Conservation (phyloP, 2,888 invertebrate species). For the Pammene fasciana region DNA sequence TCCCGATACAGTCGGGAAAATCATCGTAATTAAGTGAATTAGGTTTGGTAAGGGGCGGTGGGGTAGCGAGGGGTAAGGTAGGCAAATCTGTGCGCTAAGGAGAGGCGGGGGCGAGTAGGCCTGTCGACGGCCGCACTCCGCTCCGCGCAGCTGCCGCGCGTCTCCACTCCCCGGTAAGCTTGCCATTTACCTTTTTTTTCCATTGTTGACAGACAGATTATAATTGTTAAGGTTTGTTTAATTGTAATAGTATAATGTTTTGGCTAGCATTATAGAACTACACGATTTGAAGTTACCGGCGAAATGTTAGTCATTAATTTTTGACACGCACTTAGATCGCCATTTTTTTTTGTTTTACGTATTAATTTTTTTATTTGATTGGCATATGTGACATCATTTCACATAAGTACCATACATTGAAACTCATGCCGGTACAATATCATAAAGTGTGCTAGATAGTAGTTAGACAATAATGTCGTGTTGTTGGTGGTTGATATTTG, state of each 20-base stretch:
- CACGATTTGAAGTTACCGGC: too few relatives aligned
- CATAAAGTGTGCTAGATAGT: too few relatives aligned
- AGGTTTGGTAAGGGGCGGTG: slow-evolving; percentile 41
- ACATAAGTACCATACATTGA: too few relatives aligned
- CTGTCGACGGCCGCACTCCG: slow-evolving; percentile 65
- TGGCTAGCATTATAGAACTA: too few relatives aligned
- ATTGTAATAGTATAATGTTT: neutral
- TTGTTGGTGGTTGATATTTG: too few relatives aligned
- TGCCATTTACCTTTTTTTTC: slow-evolving; percentile 27
- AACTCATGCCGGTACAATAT: too few relatives aligned
- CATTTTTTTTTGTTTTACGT: too few relatives aligned
- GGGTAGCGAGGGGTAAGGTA: slow-evolving; percentile 61
- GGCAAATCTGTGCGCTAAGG: slow-evolving; percentile 62
- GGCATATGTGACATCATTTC: too few relatives aligned
- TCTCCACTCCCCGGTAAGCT: slow-evolving; percentile 48
- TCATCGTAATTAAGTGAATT: slow-evolving; percentile 43
- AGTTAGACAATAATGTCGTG: too few relatives aligned
- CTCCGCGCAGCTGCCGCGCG: slow-evolving; percentile 68
- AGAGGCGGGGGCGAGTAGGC: slow-evolving; percentile 62
- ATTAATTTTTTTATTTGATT: too few relatives aligned
- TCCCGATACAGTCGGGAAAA: slow-evolving; percentile 42
- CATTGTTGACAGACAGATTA: slow-evolving; percentile 19
- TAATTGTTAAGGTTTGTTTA: neutral
- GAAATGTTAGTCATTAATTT: neutral
- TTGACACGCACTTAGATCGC: too few relatives aligned